A percentile compares a stretch with the other conserved stretches of the same genome.
phyloP scores from a whole-genome alignment of 64 coral and sea anemone species.

The Astreopora myriophthalma region DNA sequence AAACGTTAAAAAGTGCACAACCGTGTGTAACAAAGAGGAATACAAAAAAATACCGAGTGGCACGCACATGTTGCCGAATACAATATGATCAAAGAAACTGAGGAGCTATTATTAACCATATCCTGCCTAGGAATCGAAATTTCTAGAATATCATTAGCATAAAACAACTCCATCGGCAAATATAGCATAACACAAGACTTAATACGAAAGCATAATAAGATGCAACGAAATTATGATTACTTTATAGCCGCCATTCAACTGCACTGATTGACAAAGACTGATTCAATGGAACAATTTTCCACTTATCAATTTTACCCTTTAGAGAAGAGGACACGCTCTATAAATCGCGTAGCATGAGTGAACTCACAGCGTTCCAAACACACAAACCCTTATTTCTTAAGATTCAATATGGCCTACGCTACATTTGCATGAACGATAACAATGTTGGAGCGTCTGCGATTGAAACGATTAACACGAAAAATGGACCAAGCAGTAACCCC shows the following conservation, averaged over 20 bases:
- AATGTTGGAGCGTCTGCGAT: constrained; percentile 19
- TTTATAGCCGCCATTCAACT: background rate
- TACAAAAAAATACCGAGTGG: background rate
- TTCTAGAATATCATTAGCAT: constrained; percentile 22
- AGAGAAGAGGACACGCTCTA: background rate
- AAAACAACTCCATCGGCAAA: background rate
- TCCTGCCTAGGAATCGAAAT: background rate
- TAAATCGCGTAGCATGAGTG: background rate
- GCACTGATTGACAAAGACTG: background rate
- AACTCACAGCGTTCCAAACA: background rate
- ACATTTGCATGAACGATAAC: background rate
- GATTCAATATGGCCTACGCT: background rate
- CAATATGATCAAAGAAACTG: background rate
- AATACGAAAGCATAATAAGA: constrained; percentile 10
- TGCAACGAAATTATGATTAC: background rate
- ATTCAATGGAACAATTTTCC: background rate
- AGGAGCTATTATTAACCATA: background rate
- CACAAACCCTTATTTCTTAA: background rate
- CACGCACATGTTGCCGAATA: background rate
- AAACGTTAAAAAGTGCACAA: background rate
- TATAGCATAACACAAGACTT: background rate
- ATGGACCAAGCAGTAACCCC: too few species aligned
- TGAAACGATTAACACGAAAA: background rate
- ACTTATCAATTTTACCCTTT: too few species aligned
- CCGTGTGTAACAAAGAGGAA: background rate